These are phyloP conservation scores for Exephanes ischioxanthus DNA, from an alignment of 2,888 invertebrate genomes.

Conservation along the genomic window DNA sequence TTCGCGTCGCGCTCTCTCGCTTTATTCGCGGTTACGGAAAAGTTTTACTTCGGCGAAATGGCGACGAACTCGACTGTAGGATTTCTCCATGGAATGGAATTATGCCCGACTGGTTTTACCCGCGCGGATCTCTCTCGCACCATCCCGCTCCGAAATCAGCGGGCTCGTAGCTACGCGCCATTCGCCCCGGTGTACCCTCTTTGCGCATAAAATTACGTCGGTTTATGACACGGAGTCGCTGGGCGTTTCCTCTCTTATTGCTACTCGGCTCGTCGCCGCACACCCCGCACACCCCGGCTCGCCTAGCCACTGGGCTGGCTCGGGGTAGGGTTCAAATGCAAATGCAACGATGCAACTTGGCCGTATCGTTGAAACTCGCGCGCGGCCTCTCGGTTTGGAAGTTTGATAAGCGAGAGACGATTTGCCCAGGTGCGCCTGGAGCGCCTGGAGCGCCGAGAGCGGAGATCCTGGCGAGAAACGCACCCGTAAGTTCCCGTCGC, in stretches of 20 bases:
- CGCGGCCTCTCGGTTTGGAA: constrained; percentile 59
- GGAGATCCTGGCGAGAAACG: constrained; percentile 22
- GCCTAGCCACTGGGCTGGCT: constrained; percentile 3
- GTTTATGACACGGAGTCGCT: constrained; percentile 52
- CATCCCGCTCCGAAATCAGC: constrained; percentile 18
- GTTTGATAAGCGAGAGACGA: constrained; percentile 76
- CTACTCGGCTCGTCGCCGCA: constrained; percentile 55
- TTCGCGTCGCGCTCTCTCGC: constrained; percentile 38
- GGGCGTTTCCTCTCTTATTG: constrained; percentile 73
- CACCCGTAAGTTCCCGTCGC: constrained; percentile 49
- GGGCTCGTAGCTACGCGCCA: constrained; percentile 33
- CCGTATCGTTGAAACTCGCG: constrained; percentile 57
- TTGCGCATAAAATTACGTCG: constrained; percentile 69
- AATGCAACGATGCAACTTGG: constrained; percentile 72
- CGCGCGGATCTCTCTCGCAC: not conserved
- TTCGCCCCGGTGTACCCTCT: constrained; percentile 40
- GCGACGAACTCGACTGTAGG: constrained; percentile 35
- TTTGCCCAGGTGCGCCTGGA: constrained; percentile 56
- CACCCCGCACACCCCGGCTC: constrained; percentile 18
- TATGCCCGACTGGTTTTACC: constrained; percentile 40
- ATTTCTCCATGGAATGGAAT: constrained; percentile 52
- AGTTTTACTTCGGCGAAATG: constrained; percentile 36
- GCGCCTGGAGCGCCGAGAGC: not conserved
- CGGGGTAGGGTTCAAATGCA: constrained; percentile 75
- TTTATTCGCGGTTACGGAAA: constrained; percentile 45